phyloP scores from a whole-genome alignment of 2,113 vertebrate species.

The Aldabrachelys gigantea region DNA sequence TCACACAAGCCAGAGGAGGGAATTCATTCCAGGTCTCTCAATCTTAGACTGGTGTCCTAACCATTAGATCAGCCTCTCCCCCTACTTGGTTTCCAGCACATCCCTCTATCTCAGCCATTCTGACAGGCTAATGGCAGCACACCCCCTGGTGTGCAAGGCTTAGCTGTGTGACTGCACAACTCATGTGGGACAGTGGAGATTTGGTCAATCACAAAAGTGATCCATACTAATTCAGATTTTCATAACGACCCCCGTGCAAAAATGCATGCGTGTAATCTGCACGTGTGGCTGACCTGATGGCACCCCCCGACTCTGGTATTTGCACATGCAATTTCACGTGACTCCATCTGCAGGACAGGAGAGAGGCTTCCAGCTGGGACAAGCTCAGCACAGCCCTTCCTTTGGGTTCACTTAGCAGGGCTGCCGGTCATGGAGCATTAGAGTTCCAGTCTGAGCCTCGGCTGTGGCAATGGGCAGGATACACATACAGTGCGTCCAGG shows the following conservation, averaged over 20 bases:
- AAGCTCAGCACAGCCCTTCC: not conserved
- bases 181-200: accelerated
- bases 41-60: not conserved
- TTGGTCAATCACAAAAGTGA: not conserved
- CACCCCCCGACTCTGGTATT: accelerated
- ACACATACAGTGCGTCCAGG: accelerated
- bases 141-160: not conserved
- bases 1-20: not conserved
- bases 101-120: not conserved
- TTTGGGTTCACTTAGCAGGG: accelerated
- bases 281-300: accelerated
- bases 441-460: not conserved
- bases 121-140: accelerated
- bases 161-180: not conserved
- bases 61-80: not conserved
- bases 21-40: not conserved
- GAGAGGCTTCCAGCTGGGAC: not conserved
- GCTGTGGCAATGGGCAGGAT: not conserved
- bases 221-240: not conserved
- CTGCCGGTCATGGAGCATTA: accelerated
- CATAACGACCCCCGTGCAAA: accelerated
- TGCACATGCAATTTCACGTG: not conserved
- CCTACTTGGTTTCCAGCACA: not conserved
- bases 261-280: not conserved
- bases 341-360: not conserved